Base-by-base conservation (phyloP, 2,113 vertebrate genomes). In the Corvus cornix region DNA sequence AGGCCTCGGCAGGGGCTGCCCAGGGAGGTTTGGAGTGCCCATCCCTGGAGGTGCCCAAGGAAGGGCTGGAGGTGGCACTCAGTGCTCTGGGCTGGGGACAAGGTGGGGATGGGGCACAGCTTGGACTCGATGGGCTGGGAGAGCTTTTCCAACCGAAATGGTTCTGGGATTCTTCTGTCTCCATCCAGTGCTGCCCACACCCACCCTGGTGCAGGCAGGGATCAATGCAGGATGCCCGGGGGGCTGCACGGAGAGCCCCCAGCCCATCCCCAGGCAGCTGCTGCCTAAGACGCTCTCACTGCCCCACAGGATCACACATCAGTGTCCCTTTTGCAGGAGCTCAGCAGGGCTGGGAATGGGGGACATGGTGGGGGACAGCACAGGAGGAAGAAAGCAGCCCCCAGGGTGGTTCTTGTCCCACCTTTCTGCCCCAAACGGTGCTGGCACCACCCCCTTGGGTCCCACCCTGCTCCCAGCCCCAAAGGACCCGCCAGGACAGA, bases 131-230 rank as follows among this genome's bases (percentile, higher is more conserved):
- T 22, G 82, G 11, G 1, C 41, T 66, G n/a, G 51, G 60, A 49
- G 51, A 16, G 10, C 0, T 75, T 66, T 66, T 16, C 82, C 35
- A 20, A 10, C 10, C 0, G 0, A 3, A 66, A 8, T 2, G 2
- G 4, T 23, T 55, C n/a, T 66, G 60, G 30, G 24, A 49, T 58
- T 16, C 22, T 16, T 17, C 41, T 31, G 23, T 23, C 16, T n/a
- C 66, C 4, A 1, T 17, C 17, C 90, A 19, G 30, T 10, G 6
- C 13, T 41, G 39, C 39, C 66, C 37, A 48, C 19, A 6, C 12
- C 33, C 21, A 27, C 7, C 23, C 22, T 13, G 16, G 35, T 39
- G 43, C 1, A 18, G 52, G 56, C 53, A 23, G 48, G 17, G 60
- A 9, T 51, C 13, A 1, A 0, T 10, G 20, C 2, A 8, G 33